These are phyloP conservation scores for Typhlichthys eigenmanni DNA, from an alignment of 2,797 vertebrate genomes.

Conservation along the genomic window DNA sequence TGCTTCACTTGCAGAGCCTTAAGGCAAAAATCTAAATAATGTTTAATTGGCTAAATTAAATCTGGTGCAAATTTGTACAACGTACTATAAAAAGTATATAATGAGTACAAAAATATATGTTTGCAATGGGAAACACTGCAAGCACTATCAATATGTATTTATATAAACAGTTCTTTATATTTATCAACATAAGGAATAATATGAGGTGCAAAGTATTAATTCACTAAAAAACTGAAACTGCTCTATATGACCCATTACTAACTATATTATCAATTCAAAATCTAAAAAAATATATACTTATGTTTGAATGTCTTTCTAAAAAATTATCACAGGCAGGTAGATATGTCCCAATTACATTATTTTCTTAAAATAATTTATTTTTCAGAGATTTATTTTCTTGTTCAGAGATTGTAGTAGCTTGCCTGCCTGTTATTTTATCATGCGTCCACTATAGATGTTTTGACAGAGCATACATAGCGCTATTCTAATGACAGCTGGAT, in stretches of 20 bases:
- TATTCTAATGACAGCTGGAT: conserved; percentile 21
- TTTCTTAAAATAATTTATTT: conserved; percentile 30
- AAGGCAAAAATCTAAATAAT: conserved; percentile 33
- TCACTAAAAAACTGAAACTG: too few relatives aligned
- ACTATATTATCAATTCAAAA: too few relatives aligned
- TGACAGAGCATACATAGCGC: conserved; percentile 9
- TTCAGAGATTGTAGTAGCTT: conserved; percentile 41
- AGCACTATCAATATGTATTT: neutral
- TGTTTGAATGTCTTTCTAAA: neutral
- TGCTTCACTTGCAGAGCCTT: conserved; percentile 27
- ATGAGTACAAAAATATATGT: neutral
- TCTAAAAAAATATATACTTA: too few relatives aligned
- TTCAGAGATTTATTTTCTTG: conserved; percentile 32
- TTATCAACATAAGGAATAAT: conserved; percentile 3
- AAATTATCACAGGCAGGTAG: conserved; percentile 22
- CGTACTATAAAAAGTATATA: neutral
- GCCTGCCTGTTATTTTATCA: conserved; percentile 27
- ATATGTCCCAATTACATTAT: conserved; percentile 30
- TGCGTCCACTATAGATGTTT: conserved; percentile 19
- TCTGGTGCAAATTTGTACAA: conserved; percentile 29
- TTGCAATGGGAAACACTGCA: neutral
- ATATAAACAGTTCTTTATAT: too few relatives aligned
- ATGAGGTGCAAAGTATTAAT: too few relatives aligned
- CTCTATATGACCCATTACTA: too few relatives aligned
- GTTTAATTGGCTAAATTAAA: conserved; percentile 40